phyloP scores from a whole-genome alignment of 2,113 vertebrate genomes.

The sheep (Ovis aries) region DNA sequence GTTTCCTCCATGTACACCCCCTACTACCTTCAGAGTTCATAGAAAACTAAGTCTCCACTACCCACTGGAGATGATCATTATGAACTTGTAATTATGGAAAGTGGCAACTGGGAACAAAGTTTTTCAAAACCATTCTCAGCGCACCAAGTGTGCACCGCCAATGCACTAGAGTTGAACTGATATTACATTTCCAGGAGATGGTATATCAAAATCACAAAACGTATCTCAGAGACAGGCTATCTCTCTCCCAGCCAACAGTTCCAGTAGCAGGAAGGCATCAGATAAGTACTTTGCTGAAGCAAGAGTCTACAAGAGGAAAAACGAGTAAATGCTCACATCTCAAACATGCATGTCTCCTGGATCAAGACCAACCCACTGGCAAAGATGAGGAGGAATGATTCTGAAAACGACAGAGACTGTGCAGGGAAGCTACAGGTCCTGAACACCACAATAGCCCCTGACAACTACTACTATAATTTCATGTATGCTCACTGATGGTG shows the following conservation, averaged over 20 bases:
- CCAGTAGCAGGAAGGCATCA: background rate
- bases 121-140: background rate
- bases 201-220: background rate
- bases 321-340: background rate
- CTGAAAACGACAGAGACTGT: background rate
- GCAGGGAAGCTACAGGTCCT: background rate
- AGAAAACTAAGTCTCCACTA: background rate
- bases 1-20: background rate
- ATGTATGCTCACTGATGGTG: background rate
- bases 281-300: background rate
- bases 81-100: background rate
- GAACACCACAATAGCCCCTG: background rate
- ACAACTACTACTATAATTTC: background rate
- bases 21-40: background rate
- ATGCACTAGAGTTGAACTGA: background rate
- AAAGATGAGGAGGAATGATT: background rate
- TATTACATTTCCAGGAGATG: background rate
- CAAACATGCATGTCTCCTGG: background rate
- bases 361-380: background rate
- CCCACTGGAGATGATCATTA: background rate
- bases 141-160: background rate
- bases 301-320: background rate
- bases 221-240: background rate
- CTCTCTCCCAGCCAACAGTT: background rate
- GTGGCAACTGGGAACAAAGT: background rate